Percentiles rank a stretch among this genome's conserved stretches.
phyloP scores from a whole-genome alignment of 2,888 invertebrate genomes.

The Agriotes lineatus region DNA sequence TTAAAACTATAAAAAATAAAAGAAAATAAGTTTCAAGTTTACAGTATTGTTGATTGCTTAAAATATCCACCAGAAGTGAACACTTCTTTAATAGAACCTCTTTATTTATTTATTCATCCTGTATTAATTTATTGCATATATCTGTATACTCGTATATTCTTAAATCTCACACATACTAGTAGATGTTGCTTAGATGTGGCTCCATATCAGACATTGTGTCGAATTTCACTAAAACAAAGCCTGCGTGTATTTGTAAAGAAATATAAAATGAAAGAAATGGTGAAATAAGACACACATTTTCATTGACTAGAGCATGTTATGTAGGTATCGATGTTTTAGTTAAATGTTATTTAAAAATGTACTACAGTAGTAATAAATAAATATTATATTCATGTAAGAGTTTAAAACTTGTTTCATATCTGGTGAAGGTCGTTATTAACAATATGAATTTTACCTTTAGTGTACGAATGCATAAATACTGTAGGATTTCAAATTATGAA shows the following conservation, averaged over 20 bases:
- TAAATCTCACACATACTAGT: not conserved
- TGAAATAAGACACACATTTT: not conserved
- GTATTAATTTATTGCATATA: not conserved
- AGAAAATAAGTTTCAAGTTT: not conserved
- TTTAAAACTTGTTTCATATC: too few species aligned
- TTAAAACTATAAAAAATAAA: not conserved
- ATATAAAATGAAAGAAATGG: not conserved
- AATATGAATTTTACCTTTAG: too few species aligned
- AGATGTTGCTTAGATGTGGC: not conserved
- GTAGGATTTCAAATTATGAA: too few species aligned
- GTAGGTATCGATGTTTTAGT: not conserved
- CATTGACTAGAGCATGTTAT: not conserved
- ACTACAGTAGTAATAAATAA: too few species aligned
- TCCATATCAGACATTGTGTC: slow-evolving; percentile 7
- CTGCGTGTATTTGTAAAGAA: not conserved
- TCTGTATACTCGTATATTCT: too few species aligned
- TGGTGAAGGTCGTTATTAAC: too few species aligned
- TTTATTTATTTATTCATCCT: not conserved
- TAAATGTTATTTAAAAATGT: too few species aligned
- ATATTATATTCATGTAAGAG: too few species aligned
- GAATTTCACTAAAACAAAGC: not conserved
- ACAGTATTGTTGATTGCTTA: not conserved
- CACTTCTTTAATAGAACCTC: not conserved
- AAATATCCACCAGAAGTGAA: slow-evolving; percentile 14
- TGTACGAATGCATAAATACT: too few species aligned